Evolutionary conservation across 1,140 invertebrate genomes (phyloP), one percentile per base, ranked within the genome.

Genomic region (Zophobas atratus): DNA sequence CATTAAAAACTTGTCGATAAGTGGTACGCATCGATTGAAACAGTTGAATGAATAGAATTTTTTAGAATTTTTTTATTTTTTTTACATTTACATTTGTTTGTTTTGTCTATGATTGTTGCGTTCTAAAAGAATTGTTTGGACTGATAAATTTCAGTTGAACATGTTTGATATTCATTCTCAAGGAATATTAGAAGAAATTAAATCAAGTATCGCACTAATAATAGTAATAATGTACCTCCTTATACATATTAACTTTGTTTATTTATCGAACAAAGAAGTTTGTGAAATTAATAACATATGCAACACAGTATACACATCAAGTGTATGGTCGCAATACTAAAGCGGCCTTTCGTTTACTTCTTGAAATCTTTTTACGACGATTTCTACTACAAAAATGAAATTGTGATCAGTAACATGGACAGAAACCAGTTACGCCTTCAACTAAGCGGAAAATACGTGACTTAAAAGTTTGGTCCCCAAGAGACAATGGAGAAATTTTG

Each of bases 401-500:
- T 70, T 48, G 67, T 32, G 41, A 70, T 70, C 32, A 70, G 32
- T 4, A 48, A 51, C 67, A 70, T 51, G 32, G n/a, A 43, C 34
- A 51, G 67, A 70, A 70, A 70, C 67, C 67, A 70, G 48, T 48
- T 70, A 70, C 32, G 48, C 41, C 67, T 70, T 70, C 48, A 43
- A 70, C 38, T 70, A 70, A 1, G 56, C 39, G 48, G 67, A n/a
- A 70, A 43, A 70, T 8, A 48, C 33, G 48, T 51, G 41, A 43
- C 48, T 8, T 46, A 46, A 70, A 70, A 70, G 39, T 70, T 70
- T 43, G 67, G 41, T 70, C 48, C 67, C 33, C 41, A 36, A 51
- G 67, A 6, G 39, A 51, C 67, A 70, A 70, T 70, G 67, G 67
- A 70, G 67, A 41, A 46, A 70, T 70, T 70, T 70, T 70, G 67